Evolutionary conservation across 2,888 invertebrate genomes (phyloP).

Genomic region (Leptinotarsa peninsularis): DNA sequence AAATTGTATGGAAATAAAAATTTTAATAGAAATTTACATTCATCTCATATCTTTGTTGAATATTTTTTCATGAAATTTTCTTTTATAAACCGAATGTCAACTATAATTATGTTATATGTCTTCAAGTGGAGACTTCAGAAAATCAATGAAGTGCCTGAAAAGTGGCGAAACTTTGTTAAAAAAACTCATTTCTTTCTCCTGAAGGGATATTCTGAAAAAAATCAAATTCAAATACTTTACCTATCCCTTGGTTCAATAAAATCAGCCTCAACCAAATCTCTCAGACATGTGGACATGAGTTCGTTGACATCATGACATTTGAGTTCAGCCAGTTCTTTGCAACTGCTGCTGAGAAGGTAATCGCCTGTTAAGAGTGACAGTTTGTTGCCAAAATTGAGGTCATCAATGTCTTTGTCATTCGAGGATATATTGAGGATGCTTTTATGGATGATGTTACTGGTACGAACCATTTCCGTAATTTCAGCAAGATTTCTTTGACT

Average conservation of each 20-base stretch:
- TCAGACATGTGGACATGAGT: slow-evolving; percentile 86
- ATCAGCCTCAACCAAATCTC: slow-evolving; percentile 89
- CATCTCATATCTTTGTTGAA: too few relatives aligned
- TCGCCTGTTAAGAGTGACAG: slow-evolving; percentile 90
- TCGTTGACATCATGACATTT: slow-evolving; percentile 84
- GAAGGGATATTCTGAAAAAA: too few relatives aligned
- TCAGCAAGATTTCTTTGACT: slow-evolving; percentile 91
- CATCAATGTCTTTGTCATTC: slow-evolving; percentile 68
- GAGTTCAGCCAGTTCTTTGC: slow-evolving; percentile 84
- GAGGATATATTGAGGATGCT: slow-evolving; percentile 83
- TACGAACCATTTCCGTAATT: slow-evolving; percentile 95
- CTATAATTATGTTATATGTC: too few relatives aligned
- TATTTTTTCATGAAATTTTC: too few relatives aligned
- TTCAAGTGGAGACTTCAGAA: too few relatives aligned
- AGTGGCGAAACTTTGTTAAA: too few relatives aligned
- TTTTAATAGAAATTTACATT: too few relatives aligned
- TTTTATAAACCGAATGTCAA: too few relatives aligned
- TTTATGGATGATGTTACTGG: slow-evolving; percentile 86
- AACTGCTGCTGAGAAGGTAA: slow-evolving; percentile 90
- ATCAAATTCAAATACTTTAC: slow-evolving; percentile 20
- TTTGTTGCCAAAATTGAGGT: slow-evolving; percentile 94
- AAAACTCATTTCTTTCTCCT: too few relatives aligned
- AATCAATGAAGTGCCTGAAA: too few relatives aligned
- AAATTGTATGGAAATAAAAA: too few relatives aligned
- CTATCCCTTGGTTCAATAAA: slow-evolving; percentile 85